Evolutionary conservation across 2,888 invertebrate species (phyloP).

Genomic region (Oscheius sp.): DNA sequence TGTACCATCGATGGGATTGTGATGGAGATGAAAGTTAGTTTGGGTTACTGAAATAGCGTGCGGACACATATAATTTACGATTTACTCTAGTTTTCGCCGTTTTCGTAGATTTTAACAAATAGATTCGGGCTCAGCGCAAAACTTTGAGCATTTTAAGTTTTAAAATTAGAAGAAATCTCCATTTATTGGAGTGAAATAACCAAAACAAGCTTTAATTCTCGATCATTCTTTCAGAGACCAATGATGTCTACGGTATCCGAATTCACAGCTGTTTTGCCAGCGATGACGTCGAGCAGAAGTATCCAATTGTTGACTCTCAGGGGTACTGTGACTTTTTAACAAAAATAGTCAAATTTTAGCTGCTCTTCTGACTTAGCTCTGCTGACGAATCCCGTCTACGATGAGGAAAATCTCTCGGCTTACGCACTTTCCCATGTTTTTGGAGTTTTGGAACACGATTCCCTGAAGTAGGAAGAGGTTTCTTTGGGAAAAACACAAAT

Average conservation of each 20-base stretch:
- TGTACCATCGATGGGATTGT: conserved; percentile 72
- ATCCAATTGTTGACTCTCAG: conserved; percentile 58
- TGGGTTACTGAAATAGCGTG: background rate
- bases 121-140: too few species aligned
- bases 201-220: background rate
- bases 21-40: conserved; percentile 59
- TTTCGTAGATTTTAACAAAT: too few species aligned
- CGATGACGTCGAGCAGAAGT: conserved; percentile 58
- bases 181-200: background rate
- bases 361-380: conserved; percentile 65
- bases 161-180: too few species aligned
- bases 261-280: conserved; percentile 69
- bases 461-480: conserved; percentile 46
- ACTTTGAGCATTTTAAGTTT: too few species aligned
- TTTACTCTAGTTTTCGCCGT: too few species aligned
- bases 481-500: background rate
- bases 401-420: conserved; percentile 65
- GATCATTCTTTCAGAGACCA: conserved; percentile 59
- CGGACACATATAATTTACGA: too few species aligned
- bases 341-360: conserved; percentile 38
- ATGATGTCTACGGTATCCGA: conserved; percentile 65
- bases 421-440: conserved; percentile 65
- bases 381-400: conserved; percentile 63
- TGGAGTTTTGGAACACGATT: conserved; percentile 63
- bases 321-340: conserved; percentile 41